phyloP scores from a whole-genome alignment of 2,888 invertebrate species.

The Protophormia terraenovae region DNA sequence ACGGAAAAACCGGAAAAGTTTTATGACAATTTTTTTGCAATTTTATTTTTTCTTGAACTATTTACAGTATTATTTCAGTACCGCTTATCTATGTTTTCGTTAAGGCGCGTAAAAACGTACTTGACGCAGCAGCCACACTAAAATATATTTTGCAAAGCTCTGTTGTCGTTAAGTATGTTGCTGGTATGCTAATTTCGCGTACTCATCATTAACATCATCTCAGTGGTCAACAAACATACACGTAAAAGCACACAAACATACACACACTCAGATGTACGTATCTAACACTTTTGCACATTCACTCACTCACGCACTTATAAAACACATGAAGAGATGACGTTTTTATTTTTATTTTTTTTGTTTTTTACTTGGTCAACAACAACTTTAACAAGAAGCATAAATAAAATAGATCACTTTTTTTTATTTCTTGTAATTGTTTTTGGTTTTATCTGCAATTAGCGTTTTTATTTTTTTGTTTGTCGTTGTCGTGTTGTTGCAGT shows the following conservation, averaged over 20 bases:
- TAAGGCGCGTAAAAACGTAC: slow-evolving; percentile 61
- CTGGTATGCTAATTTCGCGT: slow-evolving; percentile 50
- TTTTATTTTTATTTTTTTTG: not conserved
- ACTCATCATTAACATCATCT: slow-evolving; percentile 12
- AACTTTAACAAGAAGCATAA: not conserved
- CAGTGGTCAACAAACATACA: slow-evolving; percentile 12
- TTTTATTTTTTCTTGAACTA: not conserved
- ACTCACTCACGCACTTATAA: slow-evolving; percentile 37
- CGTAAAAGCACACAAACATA: not conserved
- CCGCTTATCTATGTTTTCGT: slow-evolving; percentile 61
- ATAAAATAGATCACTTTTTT: slow-evolving; percentile 60
- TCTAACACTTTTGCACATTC: slow-evolving; percentile 20
- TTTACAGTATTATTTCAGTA: slow-evolving; percentile 11
- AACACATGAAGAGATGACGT: slow-evolving; percentile 36
- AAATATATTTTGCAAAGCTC: slow-evolving; percentile 43
- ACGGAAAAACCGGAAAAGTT: slow-evolving; percentile 61
- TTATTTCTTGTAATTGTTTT: slow-evolving; percentile 40
- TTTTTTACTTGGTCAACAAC: slow-evolving; percentile 7
- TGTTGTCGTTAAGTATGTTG: slow-evolving; percentile 24
- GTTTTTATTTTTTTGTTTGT: not conserved
- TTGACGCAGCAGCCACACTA: slow-evolving; percentile 46
- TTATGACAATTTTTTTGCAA: not conserved
- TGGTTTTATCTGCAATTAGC: slow-evolving; percentile 60
- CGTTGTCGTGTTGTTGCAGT: slow-evolving; percentile 4
- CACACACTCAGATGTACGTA: too few species aligned